Evolutionary conservation across 1,140 invertebrate species (phyloP), one percentile per base, ranked within the genome.

Genomic region (Colletes gigas): DNA sequence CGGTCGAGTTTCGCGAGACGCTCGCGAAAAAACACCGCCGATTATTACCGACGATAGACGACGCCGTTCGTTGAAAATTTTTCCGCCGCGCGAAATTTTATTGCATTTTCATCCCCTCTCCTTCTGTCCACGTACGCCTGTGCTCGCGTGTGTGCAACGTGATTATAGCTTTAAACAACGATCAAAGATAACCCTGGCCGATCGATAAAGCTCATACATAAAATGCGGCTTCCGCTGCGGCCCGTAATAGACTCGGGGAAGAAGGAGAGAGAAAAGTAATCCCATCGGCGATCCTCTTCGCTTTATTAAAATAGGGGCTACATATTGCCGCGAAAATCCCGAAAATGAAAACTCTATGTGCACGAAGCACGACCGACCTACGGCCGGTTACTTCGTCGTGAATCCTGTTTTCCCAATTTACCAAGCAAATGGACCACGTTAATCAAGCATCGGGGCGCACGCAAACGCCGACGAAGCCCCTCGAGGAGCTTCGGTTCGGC

Each of bases 151-250:
- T 12, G 10, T 41, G 55, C 62, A 78, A 78, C 75, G 67, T 71
- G 75, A 78, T 78, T 71, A 78, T 41, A 57, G 75, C 75, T 78
- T 70, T 78, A 78, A 78, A 78, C 75, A 78, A 78, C 75, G 75
- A 78, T 78, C 75, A 78, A 78, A 78, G 75, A 78, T 78, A 78
- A 78, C 67, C 55, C 66, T 60, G 67, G 15, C 8, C 65, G 75
- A 78, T 78, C 57, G 75, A 78, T 78, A 60, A 71, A 78, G 30
- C 75, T 78, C 75, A 78, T 78, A 78, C 75, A 78, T 71, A 71
- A 78, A 78, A 62, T 60, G 75, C 19, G 15, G 67, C 67, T 70
- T 78, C 62, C 52, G 55, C 39, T 21, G 19, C 17, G 44, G 6
- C 21, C 10, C 3, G 10, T 17, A 77, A 66, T 68, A 77, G 30